phyloP scores from a whole-genome alignment of 2,888 invertebrate genomes.

The Mythimna albipuncta region DNA sequence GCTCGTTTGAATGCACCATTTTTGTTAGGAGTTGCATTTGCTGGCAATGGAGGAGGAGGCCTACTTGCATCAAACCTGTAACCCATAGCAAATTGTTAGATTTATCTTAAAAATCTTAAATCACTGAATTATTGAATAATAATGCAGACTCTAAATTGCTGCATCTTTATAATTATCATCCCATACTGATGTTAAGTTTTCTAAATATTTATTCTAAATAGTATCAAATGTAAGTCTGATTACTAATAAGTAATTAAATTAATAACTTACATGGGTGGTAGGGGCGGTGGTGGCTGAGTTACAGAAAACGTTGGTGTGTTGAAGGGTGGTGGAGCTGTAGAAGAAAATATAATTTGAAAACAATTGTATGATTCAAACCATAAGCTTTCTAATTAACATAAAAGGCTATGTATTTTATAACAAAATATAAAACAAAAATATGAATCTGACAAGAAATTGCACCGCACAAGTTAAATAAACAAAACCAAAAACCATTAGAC shows the following conservation, averaged over 20 bases:
- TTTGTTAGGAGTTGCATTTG: slow-evolving; percentile 39
- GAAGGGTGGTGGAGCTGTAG: slow-evolving; percentile 62
- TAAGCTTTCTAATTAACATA: too few relatives aligned
- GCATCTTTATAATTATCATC: not conserved
- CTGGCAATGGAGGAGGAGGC: slow-evolving; percentile 79
- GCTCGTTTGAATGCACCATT: slow-evolving; percentile 69
- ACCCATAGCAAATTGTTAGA: slow-evolving; percentile 13
- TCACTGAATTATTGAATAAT: not conserved
- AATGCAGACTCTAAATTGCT: not conserved
- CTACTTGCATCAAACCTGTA: slow-evolving; percentile 78
- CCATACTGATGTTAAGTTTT: too few relatives aligned
- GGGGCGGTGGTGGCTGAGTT: slow-evolving; percentile 62
- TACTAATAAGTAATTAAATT: not conserved
- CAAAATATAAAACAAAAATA: too few relatives aligned
- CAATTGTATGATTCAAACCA: not conserved
- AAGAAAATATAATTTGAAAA: not conserved
- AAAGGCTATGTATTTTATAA: too few relatives aligned
- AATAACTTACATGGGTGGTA: slow-evolving; percentile 57
- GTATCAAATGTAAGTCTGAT: not conserved
- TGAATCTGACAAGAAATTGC: too few relatives aligned
- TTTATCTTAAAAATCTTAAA: not conserved
- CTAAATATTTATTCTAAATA: not conserved
- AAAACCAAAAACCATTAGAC: too few relatives aligned
- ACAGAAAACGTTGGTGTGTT: slow-evolving; percentile 43
- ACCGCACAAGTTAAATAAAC: too few relatives aligned